These are phyloP conservation scores for Syngnathoides biaculeatus DNA, from an alignment of 2,113 vertebrate genomes.

Conservation along the genomic window DNA sequence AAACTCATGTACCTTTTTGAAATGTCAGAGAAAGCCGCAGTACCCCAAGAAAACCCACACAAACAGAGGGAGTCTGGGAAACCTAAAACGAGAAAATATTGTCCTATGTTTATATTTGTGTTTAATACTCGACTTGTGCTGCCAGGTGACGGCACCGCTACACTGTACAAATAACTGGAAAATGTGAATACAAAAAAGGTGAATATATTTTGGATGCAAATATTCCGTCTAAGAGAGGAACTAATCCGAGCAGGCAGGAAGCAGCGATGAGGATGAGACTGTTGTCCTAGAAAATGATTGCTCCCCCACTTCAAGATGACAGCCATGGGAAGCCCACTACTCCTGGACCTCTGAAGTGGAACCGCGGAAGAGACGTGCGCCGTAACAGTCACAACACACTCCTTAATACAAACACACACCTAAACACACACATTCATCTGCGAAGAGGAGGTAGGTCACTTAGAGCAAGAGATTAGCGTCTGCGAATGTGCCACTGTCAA, in stretches of 20 bases:
- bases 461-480: constrained; percentile 67
- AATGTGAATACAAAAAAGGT: constrained; percentile 43
- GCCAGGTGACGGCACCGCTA: constrained; percentile 31
- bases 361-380: constrained; percentile 59
- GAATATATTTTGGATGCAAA: constrained; percentile 66
- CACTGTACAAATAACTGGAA: constrained; percentile 27
- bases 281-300: constrained; percentile 70
- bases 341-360: constrained; percentile 66
- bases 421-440: constrained; percentile 37
- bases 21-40: no score
- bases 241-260: constrained; percentile 67
- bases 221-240: constrained; percentile 62
- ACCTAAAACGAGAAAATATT: not conserved
- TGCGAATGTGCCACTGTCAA: constrained; percentile 53
- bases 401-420: constrained; percentile 31
- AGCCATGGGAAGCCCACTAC: constrained; percentile 71
- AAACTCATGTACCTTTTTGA: no score
- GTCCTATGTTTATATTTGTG: no score
- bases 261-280: constrained; percentile 62
- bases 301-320: constrained; percentile 72
- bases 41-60: no score
- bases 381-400: constrained; percentile 38
- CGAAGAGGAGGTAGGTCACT: constrained; percentile 61
- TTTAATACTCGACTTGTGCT: not conserved
- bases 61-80: no score